Conservation (phyloP, 2,888 invertebrate genomes). For the Drosophila antonietae region DNA sequence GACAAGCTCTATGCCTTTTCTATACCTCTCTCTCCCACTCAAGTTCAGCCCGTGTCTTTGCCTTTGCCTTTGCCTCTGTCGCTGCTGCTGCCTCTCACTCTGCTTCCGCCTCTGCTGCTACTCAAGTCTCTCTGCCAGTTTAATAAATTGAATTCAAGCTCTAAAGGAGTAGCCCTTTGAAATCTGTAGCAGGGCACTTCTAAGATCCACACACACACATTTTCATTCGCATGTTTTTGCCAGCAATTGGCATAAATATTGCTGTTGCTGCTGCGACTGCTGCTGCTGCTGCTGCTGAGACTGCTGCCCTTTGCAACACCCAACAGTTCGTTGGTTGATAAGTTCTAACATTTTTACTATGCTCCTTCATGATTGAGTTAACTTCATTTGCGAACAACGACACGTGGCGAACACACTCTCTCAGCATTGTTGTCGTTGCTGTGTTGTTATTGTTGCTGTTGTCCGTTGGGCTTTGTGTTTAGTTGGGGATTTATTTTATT, state of each 20-base stretch:
- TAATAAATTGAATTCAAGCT: constrained; percentile 75
- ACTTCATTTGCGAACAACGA: constrained; percentile 70
- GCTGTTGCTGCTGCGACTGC: constrained; percentile 23
- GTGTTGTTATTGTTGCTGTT: constrained; percentile 27
- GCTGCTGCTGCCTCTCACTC: neutral
- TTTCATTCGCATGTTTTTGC: constrained; percentile 65
- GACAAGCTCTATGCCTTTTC: neutral
- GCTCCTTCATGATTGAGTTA: constrained; percentile 73
- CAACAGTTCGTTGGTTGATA: constrained; percentile 59
- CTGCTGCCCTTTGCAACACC: constrained; percentile 53
- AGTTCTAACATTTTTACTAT: constrained; percentile 77
- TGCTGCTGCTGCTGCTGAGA: neutral
- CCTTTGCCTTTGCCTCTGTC: neutral
- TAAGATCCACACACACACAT: constrained; percentile 70
- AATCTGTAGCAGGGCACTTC: constrained; percentile 65
- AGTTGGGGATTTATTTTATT: constrained; percentile 73
- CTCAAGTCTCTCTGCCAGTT: constrained; percentile 32
- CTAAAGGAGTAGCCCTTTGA: constrained; percentile 33
- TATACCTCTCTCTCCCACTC: too few species aligned
- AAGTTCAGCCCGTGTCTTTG: neutral
- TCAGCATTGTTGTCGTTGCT: constrained; percentile 17
- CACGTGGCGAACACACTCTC: constrained; percentile 61
- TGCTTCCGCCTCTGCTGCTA: constrained; percentile 2
- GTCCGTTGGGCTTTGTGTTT: constrained; percentile 60
- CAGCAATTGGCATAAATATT: constrained; percentile 79